Percentiles rank a stretch among this genome's conserved stretches.
phyloP scores from a whole-genome alignment of 2,113 vertebrate species.

The Callithrix jacchus region DNA sequence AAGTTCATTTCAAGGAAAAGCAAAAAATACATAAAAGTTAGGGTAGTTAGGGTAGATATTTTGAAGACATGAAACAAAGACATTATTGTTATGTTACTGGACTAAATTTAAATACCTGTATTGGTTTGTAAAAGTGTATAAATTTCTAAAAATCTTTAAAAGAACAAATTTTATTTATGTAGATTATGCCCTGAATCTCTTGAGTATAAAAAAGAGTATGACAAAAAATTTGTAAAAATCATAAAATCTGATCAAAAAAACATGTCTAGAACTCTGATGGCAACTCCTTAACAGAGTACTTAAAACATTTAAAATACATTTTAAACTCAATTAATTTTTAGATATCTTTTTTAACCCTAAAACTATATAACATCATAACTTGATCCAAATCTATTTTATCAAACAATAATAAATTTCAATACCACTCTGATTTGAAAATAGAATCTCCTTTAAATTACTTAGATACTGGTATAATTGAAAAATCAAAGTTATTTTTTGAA shows the following conservation, averaged over 20 bases:
- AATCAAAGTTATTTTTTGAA: background rate
- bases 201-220: background rate
- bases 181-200: background rate
- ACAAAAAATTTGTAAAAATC: background rate
- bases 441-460: background rate
- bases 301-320: background rate
- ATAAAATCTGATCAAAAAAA: background rate
- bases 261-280: background rate
- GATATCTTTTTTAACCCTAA: background rate
- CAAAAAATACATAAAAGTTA: background rate
- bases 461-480: background rate
- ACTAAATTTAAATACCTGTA: background rate
- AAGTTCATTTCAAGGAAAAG: conserved; percentile 30
- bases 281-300: background rate
- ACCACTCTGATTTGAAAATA: background rate
- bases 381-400: background rate
- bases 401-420: background rate
- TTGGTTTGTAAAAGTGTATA: background rate
- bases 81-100: background rate
- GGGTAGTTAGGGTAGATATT: background rate
- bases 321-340: background rate
- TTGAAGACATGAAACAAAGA: background rate
- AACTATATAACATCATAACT: background rate
- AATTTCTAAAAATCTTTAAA: background rate
- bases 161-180: background rate